Evolutionary conservation across 2,113 vertebrate species (phyloP).

Genomic region (Ceyx melanurus): DNA sequence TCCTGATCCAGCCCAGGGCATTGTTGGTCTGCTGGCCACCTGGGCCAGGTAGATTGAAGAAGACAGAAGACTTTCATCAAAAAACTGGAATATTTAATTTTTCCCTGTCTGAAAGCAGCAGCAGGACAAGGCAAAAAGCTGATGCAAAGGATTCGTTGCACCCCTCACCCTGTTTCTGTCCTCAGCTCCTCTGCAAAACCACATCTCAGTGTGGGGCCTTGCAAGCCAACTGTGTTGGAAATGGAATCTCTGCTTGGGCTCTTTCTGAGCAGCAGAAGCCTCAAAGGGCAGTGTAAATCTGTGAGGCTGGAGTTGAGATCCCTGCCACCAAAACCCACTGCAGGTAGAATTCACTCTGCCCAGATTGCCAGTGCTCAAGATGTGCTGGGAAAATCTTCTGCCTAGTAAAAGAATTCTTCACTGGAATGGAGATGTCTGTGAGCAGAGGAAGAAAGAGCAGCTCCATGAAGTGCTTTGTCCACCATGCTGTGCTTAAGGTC

Average conservation of each 20-base stretch:
- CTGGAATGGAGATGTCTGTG: no score
- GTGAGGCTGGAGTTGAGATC: not conserved
- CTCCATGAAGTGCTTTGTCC: not conserved
- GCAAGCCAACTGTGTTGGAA: not conserved
- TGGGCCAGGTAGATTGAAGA: not conserved
- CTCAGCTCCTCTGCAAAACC: not conserved
- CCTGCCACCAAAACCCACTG: not conserved
- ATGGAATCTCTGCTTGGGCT: not conserved
- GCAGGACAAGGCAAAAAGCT: not conserved
- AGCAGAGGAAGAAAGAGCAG: not conserved
- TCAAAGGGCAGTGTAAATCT: not conserved
- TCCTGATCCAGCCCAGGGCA: no score
- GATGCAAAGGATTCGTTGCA: not conserved
- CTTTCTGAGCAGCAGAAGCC: not conserved
- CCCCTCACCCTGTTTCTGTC: not conserved
- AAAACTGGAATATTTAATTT: not conserved
- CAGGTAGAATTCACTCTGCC: not conserved
- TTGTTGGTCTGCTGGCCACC: no score
- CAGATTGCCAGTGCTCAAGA: rapidly evolving
- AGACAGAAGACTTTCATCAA: not conserved
- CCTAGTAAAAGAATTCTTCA: not conserved
- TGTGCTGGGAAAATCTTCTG: not conserved
- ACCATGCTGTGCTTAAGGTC: rapidly evolving
- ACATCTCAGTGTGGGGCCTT: not conserved
- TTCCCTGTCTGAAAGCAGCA: not conserved